phyloP scores from a whole-genome alignment of 2,888 invertebrate species.

The Cephus pygmeus region DNA sequence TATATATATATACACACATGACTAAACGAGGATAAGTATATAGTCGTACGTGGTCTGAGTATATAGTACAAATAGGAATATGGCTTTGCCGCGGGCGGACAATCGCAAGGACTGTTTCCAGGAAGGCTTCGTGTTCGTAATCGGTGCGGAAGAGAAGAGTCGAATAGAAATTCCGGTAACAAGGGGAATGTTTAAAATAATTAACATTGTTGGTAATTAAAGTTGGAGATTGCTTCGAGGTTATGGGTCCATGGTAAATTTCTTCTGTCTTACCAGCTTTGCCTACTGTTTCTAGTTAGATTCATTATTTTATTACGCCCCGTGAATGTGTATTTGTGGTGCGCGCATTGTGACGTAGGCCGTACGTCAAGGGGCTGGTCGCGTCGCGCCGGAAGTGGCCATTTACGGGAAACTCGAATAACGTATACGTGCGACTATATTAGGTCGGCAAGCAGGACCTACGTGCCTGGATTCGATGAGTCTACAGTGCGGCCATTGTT shows the following conservation, averaged over 20 bases:
- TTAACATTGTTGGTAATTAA: conserved; percentile 17
- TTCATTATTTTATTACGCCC: conserved; percentile 9
- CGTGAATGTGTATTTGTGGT: conserved; percentile 23
- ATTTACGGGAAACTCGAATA: conserved; percentile 49
- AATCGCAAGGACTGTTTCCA: conserved; percentile 43
- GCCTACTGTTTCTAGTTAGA: background rate
- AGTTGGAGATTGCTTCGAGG: background rate
- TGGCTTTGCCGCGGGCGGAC: conserved; percentile 24
- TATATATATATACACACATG: background rate
- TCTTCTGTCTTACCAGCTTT: background rate
- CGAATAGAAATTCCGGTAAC: conserved; percentile 19
- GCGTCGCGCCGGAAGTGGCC: conserved; percentile 50
- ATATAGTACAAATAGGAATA: background rate
- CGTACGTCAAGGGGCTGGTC: conserved; percentile 21
- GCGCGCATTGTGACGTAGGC: background rate
- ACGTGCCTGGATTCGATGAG: conserved; percentile 47
- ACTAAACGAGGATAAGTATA: background rate
- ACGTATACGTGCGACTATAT: conserved; percentile 38
- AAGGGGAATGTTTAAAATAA: conserved; percentile 34
- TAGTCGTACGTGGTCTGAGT: background rate
- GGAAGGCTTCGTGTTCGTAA: conserved; percentile 44
- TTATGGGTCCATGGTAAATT: background rate
- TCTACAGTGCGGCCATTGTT: background rate
- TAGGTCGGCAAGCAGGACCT: conserved; percentile 41
- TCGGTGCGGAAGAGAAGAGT: conserved; percentile 24